Evolutionary conservation across 2,797 vertebrate species (phyloP).

Genomic region (Malacoctenus gilli): DNA sequence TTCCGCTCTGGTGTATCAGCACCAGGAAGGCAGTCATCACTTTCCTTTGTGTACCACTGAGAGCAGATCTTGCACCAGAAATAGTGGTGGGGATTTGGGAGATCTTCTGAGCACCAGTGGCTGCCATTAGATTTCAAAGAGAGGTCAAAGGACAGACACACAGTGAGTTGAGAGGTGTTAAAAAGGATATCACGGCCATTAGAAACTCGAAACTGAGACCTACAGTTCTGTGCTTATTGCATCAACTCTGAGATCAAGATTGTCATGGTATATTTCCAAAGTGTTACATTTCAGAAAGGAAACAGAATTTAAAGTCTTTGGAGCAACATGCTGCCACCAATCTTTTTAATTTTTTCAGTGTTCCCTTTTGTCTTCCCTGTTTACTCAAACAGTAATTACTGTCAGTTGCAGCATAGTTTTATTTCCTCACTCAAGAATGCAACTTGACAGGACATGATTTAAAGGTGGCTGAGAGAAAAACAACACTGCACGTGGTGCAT

Average conservation of each 20-base stretch:
- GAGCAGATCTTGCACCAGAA: slow-evolving; percentile 50
- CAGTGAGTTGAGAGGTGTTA: no score
- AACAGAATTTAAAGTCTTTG: background rate
- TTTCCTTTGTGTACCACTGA: slow-evolving; percentile 27
- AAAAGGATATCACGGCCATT: no score
- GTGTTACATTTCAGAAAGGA: background rate
- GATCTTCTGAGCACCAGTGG: slow-evolving; percentile 33
- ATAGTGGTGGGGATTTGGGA: slow-evolving; percentile 51
- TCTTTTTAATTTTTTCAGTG: slow-evolving; percentile 1
- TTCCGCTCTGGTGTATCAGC: slow-evolving; percentile 21
- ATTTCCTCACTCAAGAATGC: slow-evolving; percentile 7
- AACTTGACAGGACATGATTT: slow-evolving; percentile 28
- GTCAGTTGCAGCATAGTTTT: slow-evolving; percentile 16
- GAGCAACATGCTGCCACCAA: background rate
- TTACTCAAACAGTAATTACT: background rate
- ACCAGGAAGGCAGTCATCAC: slow-evolving; percentile 36
- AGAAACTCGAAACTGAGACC: no score
- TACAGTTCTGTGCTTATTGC: no score
- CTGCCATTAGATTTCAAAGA: slow-evolving; percentile 24
- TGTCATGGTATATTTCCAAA: background rate
- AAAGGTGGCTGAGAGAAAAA: background rate
- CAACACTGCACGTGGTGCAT: background rate
- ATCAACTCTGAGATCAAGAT: background rate
- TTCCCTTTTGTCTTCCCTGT: no score
- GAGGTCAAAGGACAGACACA: slow-evolving; percentile 30